Evolutionary conservation across 2,888 invertebrate genomes (phyloP), one percentile per base, ranked within the genome.

Genomic region (Candidula unifasciata): DNA sequence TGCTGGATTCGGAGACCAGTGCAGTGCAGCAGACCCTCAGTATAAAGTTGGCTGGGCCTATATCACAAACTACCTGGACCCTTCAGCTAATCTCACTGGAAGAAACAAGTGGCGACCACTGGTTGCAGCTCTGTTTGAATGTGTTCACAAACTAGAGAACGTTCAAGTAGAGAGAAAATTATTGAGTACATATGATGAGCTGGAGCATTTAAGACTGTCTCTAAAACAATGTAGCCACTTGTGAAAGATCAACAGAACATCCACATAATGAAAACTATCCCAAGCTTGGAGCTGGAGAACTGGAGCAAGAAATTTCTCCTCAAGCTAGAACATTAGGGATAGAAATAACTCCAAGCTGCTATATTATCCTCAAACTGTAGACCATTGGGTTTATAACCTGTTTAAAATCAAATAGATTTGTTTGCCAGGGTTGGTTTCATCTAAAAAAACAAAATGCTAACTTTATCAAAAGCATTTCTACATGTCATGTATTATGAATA

Each of bases 1-100:
- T 87, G 90, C 93, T 27, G 94, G 94, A 0, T 92, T 92, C 85
- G 94, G 94, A 5, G 94, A 94, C 0, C 94, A 94, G 88, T 93
- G 93, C 87, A 92, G 90, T 5, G 90, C 92, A 27, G 89, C 91
- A 21, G 94, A 94, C 87, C 88, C 90, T n/a, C 88, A 92, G 54
- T 90, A 93, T 86, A 89, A 91, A 68, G 88, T 94, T 13, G 92
- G 93, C 16, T 92, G 93, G 86, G 93, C 93, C 30, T 94, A 94
- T 88, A 88, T 94, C 52, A 93, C 94, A 30, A 94, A 93, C 85
- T 89, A 91, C 80, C 84, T 90, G 0, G 89, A 91, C 71, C 87
- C 89, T 0, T 86, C 88, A 21, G 84, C 89, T 18, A 84, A 87
- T 3, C 87, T 89, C 24, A 88, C 86, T 18, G 21, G 35, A 16